Base-by-base conservation (phyloP, 1,140 invertebrate genomes). In the Metopolophium dirhodum region DNA sequence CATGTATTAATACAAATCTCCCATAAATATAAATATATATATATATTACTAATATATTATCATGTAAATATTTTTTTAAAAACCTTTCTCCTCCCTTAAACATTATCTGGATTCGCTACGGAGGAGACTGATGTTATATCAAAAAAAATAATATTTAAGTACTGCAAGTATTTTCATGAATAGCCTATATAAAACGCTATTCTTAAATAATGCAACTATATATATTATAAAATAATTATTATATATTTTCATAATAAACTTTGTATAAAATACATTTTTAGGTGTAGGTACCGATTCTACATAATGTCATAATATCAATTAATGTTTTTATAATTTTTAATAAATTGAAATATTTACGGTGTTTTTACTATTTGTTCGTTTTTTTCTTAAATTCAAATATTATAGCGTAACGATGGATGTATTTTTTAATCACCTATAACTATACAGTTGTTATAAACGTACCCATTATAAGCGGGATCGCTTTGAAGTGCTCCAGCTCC, bases 401-500 rank as follows among this genome's bases (percentile, higher is more conserved):
- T 77, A 77, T 77, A 77, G 14, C n/a, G 1, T 30, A 77, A 6
- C 4, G n/a, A 77, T 77, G 61, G 18, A 77, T 77, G 4, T 77
- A 77, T 77, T 77, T 77, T 77, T 77, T n/a, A 77, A 77, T 77
- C 41, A 41, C 41, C 41, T 77, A 4, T 77, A 77, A 77, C 61
- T 77, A 37, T 22, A 83, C 2, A 37, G 37, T 83, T 8, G 37
- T 83, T 8, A 23, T 85, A 91, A 93, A 95, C 94, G 93, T 94
- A 95, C 94, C 94, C 94, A 93, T 95, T 95, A 57, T 85, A 57
- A 47, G 96, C 94, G 95, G 96, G 97, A 96, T 98, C 98, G 95
- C 97, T 98, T 96, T 98, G 98, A 94, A 98, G 96, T 94, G 98
- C 98, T 95, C 98, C 98, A 95, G 97, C 98, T 95, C 98, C 98